phyloP scores from a whole-genome alignment of 2,113 vertebrate genomes.

The Lanius collurio region DNA sequence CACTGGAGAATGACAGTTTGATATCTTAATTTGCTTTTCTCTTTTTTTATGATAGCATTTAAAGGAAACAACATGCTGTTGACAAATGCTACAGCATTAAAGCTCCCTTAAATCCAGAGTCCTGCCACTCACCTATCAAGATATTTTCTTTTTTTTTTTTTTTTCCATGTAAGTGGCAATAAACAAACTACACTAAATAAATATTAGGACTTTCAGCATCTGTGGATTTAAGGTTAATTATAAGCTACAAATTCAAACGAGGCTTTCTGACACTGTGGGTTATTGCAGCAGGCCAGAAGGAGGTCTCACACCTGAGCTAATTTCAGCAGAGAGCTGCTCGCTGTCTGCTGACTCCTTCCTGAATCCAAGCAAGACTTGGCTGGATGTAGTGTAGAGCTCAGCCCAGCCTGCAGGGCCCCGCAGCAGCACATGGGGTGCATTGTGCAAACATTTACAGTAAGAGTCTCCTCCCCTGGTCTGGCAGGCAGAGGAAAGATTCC shows the following conservation, averaged over 20 bases:
- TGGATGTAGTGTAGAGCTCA: fast-evolving
- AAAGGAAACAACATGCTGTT: conserved; percentile 24
- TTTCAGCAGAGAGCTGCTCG: neutral
- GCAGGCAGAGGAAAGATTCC: neutral
- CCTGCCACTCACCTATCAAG: neutral
- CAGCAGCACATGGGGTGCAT: fast-evolving
- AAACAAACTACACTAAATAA: neutral
- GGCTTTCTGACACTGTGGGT: neutral
- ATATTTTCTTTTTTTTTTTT: neutral
- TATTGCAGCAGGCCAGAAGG: neutral
- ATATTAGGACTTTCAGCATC: neutral
- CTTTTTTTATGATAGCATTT: conserved; percentile 5
- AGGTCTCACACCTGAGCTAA: neutral
- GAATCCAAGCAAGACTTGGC: neutral
- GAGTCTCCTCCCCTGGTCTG: neutral
- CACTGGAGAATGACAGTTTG: neutral
- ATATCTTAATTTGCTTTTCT: conserved; percentile 20
- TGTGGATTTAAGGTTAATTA: neutral
- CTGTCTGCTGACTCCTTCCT: neutral
- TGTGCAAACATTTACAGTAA: neutral
- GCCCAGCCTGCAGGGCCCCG: fast-evolving
- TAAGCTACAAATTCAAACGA: neutral
- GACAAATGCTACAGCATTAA: neutral
- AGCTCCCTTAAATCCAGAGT: neutral
- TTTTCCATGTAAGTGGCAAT: neutral